Evolutionary conservation across 2,797 vertebrate genomes (phyloP).

Genomic region (Pteropus rufus): DNA sequence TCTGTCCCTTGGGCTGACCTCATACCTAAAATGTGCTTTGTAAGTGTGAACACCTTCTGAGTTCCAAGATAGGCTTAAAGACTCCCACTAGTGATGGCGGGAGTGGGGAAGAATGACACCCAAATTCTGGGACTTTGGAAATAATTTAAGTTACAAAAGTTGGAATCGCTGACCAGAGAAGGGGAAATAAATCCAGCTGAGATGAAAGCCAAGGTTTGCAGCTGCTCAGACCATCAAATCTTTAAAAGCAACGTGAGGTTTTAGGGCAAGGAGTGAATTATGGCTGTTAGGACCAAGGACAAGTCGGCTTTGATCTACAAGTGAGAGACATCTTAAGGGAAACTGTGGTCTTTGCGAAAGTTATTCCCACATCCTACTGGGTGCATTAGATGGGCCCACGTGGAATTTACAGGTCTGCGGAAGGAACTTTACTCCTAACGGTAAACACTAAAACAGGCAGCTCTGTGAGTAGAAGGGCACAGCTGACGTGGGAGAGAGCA

Average conservation of each 20-base stretch:
- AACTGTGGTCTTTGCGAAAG: conserved; percentile 33
- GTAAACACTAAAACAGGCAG: conserved; percentile 70
- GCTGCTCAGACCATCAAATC: conserved; percentile 64
- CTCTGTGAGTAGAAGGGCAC: conserved; percentile 60
- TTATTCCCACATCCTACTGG: background rate
- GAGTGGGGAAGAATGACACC: background rate
- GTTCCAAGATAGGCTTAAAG: background rate
- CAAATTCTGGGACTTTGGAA: background rate
- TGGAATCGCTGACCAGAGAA: conserved; percentile 55
- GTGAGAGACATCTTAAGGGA: conserved; percentile 31
- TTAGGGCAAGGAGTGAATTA: conserved; percentile 55
- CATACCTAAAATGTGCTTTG: background rate
- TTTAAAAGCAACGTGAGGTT: conserved; percentile 63
- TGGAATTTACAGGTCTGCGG: conserved; percentile 55
- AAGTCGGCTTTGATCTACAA: conserved; percentile 57
- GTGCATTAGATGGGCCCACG: background rate
- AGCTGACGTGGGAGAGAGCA: conserved; percentile 57
- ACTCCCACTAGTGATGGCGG: background rate
- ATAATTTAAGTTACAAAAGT: conserved; percentile 19
- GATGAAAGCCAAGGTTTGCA: conserved; percentile 74
- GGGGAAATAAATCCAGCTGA: conserved; percentile 50
- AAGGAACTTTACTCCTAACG: conserved; percentile 69
- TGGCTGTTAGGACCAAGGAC: conserved; percentile 59
- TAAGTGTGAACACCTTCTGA: background rate
- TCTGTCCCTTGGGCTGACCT: background rate